Conservation (phyloP, 2,113 vertebrate genomes). For the Loxodonta africana region DNA sequence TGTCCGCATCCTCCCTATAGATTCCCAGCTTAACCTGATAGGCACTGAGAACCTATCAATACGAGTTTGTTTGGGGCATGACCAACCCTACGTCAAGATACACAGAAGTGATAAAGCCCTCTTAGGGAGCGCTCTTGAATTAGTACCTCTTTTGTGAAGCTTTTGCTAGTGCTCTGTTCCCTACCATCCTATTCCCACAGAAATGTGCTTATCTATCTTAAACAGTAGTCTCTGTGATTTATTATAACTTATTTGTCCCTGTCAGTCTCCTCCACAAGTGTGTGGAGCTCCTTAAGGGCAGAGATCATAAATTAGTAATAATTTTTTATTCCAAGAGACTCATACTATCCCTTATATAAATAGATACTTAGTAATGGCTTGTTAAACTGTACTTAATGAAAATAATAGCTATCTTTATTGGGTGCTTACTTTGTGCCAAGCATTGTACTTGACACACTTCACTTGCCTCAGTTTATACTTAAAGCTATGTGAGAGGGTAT, state of each 20-base stretch:
- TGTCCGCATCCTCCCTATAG: neutral
- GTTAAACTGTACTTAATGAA: neutral
- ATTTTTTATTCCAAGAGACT: constrained; percentile 19
- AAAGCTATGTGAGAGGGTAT: neutral
- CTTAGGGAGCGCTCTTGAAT: neutral
- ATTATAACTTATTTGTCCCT: neutral
- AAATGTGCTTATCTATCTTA: neutral
- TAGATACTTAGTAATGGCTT: neutral
- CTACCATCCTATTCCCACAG: neutral
- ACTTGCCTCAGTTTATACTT: neutral
- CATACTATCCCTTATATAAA: neutral
- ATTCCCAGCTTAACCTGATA: neutral
- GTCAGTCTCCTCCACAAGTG: neutral
- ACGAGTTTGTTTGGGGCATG: neutral
- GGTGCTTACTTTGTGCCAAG: neutral
- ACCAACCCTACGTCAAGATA: neutral
- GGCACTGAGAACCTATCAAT: neutral
- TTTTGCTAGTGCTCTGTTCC: neutral
- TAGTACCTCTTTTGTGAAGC: neutral
- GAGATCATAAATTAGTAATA: neutral
- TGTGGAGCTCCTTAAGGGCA: neutral
- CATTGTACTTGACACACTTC: neutral
- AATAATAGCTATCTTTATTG: neutral
- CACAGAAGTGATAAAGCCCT: neutral
- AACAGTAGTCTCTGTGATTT: neutral